Evolutionary conservation across 2,888 invertebrate species (phyloP).

Genomic region (Galeopsomyia nigrocyanea): DNA sequence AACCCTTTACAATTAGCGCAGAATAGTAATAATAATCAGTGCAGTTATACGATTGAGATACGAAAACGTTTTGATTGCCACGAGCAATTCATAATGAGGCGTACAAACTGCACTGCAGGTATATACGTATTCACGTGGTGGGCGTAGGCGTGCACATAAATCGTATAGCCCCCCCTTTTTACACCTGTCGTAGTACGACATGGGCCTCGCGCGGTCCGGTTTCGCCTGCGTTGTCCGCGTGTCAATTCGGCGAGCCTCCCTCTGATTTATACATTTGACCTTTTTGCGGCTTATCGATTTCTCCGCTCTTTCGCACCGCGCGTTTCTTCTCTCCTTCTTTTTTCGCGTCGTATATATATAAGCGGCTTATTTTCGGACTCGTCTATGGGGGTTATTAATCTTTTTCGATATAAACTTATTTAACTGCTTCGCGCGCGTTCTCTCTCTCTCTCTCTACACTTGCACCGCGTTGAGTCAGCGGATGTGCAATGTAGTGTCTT

Average conservation of each 20-base stretch:
- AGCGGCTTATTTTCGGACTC: no score
- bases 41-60: no score
- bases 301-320: constrained; percentile 19
- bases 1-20: no score
- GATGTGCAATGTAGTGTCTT: background rate
- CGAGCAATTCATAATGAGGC: constrained; percentile 25
- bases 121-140: background rate
- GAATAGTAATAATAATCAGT: background rate
- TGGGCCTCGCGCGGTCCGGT: constrained; percentile 52
- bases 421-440: constrained; percentile 4
- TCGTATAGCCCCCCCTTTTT: no score
- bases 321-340: background rate
- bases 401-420: constrained; percentile 42
- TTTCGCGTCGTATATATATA: no score
- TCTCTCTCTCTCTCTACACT: no score
- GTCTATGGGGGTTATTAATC: constrained; percentile 36
- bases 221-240: constrained; percentile 31
- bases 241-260: constrained; percentile 33
- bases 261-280: background rate
- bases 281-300: constrained; percentile 25
- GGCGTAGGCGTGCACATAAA: no score
- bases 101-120: constrained; percentile 34
- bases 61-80: constrained; percentile 16
- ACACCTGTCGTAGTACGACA: constrained; percentile 1
- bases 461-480: constrained; percentile 31